Evolutionary conservation across 2,888 invertebrate genomes (phyloP).

Genomic region (Phlogophora meticulosa): DNA sequence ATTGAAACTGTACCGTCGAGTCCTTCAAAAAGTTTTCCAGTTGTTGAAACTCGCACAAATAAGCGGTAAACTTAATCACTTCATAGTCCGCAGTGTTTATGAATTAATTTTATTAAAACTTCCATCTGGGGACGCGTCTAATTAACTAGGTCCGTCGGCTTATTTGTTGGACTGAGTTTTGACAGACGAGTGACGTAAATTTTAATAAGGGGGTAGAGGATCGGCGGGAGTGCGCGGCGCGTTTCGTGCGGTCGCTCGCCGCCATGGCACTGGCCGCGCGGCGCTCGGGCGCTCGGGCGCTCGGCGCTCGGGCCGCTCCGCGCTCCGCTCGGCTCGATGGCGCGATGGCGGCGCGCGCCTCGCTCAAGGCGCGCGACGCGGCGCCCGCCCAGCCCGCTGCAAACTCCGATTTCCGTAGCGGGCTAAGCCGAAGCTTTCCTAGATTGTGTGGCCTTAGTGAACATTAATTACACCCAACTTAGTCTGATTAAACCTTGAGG

Average conservation of each 20-base stretch:
- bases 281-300: constrained; percentile 53
- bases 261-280: constrained; percentile 79
- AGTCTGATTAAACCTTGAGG: constrained; percentile 91
- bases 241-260: constrained; percentile 80
- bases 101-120: constrained; percentile 69
- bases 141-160: constrained; percentile 73
- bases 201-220: constrained; percentile 75
- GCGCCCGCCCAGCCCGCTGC: constrained; percentile 73
- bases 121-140: constrained; percentile 65
- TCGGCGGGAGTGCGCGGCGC: constrained; percentile 68
- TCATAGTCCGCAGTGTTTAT: constrained; percentile 65
- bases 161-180: constrained; percentile 80
- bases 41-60: constrained; percentile 69
- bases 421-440: constrained; percentile 88
- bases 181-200: constrained; percentile 82
- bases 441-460: constrained; percentile 90
- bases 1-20: constrained; percentile 67
- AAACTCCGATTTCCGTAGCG: constrained; percentile 83
- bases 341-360: constrained; percentile 53
- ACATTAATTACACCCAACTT: constrained; percentile 91
- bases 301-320: constrained; percentile 54
- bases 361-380: constrained; percentile 52
- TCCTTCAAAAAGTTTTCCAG: constrained; percentile 72
- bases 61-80: constrained; percentile 76
- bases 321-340: constrained; percentile 57